Evolutionary conservation across 2,888 invertebrate species (phyloP), one percentile per base, ranked within the genome.

Genomic region (Dyspetes luteomarginatus): DNA sequence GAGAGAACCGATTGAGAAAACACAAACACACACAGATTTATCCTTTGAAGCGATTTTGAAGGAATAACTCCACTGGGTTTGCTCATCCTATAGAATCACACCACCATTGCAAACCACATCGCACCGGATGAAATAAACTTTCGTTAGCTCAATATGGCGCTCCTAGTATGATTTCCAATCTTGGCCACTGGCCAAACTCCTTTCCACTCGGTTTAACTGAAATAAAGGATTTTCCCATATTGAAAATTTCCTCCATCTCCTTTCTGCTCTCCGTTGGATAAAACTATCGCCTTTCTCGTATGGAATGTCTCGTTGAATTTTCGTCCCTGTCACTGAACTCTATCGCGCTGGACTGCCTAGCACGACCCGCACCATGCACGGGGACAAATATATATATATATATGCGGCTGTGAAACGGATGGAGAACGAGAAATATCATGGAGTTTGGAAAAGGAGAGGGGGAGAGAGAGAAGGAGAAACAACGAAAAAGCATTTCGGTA

Each of bases 151-250:
- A 86, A 88, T 88, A 88, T 85, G 86, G 86, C 77, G 82, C 81
- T 74, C 30, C 56, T 45, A 83, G 83, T 89, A 89, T 86, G 86
- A 89, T 89, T 89, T 85, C 74, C 86, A 84, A 87, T 85, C 64
- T 76, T 89, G 90, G 89, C 85, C 19, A 41, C 24, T 4, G 3
- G 87, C 90, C 90, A 90, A 84, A 64, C 81, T 83, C 79, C 82
- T 82, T 86, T 89, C 84, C 86, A 72, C 72, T 82, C 85, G 85
- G 86, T 88, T 90, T 87, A 88, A 88, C 87, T 85, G 85, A 90
- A 89, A 90, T 88, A 88, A 89, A 86, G 85, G 85, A 85, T 84
- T 85, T 86, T 24, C n/a, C 48, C 86, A 85, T 88, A 89, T 87
- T 84, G 88, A 87, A 86, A 87, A 87, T 88, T 86, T 84, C 83